phyloP scores from a whole-genome alignment of 2,888 invertebrate species.

The Xestia xanthographa region DNA sequence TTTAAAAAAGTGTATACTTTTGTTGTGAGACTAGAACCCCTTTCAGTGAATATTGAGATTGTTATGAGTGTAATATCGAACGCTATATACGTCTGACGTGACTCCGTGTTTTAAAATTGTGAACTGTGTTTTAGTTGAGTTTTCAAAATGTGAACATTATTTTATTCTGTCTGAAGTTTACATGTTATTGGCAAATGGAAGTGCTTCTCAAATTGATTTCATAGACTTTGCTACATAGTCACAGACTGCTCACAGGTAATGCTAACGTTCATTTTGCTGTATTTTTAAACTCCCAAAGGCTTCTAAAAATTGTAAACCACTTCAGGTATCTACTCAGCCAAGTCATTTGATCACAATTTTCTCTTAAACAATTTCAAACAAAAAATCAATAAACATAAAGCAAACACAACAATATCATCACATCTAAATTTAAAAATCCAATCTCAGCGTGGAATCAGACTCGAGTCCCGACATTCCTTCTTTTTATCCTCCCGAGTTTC shows the following conservation, averaged over 20 bases:
- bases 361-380: conserved; percentile 66
- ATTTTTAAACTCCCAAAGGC: background rate
- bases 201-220: background rate
- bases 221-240: background rate
- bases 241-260: background rate
- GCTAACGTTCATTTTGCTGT: background rate
- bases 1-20: conserved; percentile 42
- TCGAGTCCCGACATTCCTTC: conserved; percentile 82
- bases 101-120: conserved; percentile 39
- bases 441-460: conserved; percentile 85
- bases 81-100: conserved; percentile 46
- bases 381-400: conserved; percentile 70
- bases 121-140: conserved; percentile 13
- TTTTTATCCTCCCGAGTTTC: conserved; percentile 81
- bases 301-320: conserved; percentile 8
- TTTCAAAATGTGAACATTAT: conserved; percentile 4
- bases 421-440: conserved; percentile 89
- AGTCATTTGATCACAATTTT: conserved; percentile 46
- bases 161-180: background rate
- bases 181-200: background rate
- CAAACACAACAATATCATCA: conserved; percentile 80
- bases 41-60: conserved; percentile 48
- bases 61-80: conserved; percentile 52
- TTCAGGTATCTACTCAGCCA: conserved; percentile 21
- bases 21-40: conserved; percentile 42